Percentiles rank a stretch among this genome's conserved stretches.
Conservation (phyloP, 1,140 invertebrate species). For the Rhagoletis zephyria region DNA sequence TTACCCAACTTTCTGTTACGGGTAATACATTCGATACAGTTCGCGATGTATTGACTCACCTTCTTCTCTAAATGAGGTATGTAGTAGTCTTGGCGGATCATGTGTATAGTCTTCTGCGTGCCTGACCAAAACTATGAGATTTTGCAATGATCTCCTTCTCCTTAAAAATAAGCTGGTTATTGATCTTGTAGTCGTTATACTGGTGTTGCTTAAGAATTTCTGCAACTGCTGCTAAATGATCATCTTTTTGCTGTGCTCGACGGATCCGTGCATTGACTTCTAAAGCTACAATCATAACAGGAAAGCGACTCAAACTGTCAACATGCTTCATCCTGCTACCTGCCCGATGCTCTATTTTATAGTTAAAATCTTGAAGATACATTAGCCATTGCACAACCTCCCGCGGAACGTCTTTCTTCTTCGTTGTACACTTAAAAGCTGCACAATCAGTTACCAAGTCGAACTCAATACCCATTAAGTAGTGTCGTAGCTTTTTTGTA, state of each 20-base stretch:
- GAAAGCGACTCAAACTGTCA: constrained; percentile 69
- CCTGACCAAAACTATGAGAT: constrained; percentile 68
- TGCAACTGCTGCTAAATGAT: neutral
- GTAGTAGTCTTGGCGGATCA: constrained; percentile 70
- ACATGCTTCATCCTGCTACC: constrained; percentile 72
- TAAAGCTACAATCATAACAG: neutral
- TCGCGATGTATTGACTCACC: constrained; percentile 63
- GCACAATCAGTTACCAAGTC: constrained; percentile 64
- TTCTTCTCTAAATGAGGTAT: constrained; percentile 67
- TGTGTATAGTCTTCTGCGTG: constrained; percentile 68
- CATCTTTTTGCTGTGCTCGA: neutral
- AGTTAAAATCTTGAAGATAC: constrained; percentile 66
- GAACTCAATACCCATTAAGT: no score
- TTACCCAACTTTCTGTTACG: constrained; percentile 45
- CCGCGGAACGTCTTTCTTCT: constrained; percentile 15
- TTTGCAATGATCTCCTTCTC: constrained; percentile 64
- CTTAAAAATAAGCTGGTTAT: constrained; percentile 63
- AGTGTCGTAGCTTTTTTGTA: constrained; percentile 61
- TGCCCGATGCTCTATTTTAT: constrained; percentile 67
- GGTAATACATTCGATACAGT: constrained; percentile 68
- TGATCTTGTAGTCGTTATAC: constrained; percentile 46
- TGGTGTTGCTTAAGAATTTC: neutral
- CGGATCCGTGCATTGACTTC: neutral
- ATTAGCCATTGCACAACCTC: constrained; percentile 44
- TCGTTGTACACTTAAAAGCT: constrained; percentile 65